Base-by-base conservation (phyloP, 1,140 invertebrate species). In the Planococcus citri region DNA sequence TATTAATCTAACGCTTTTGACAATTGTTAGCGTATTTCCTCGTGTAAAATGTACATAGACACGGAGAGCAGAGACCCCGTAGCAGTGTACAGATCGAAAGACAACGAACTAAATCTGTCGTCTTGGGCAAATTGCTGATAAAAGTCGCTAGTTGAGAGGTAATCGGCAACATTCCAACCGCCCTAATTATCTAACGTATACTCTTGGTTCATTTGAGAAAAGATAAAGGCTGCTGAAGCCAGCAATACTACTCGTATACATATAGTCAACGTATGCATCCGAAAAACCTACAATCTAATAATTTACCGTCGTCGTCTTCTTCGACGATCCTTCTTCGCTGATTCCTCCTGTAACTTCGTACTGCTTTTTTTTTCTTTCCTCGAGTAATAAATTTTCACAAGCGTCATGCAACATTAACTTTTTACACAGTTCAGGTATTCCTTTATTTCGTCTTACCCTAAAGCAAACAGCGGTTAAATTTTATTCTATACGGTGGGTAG, bases 121-220 rank as follows among this genome's bases (percentile, higher is more conserved):
- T 64, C 60, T 64, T 64, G 25, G 60, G 60, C 60, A 64, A 64
- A 64, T 64, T 64, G 60, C 22, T 64, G 60, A 64, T 64, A 64
- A 64, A 64, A 64, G 60, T 64, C 51, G 60, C 21, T 9, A 20
- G 41, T 17, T 51, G 10, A 25, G 10, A 22, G 22, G 60, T 25
- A 25, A 64, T 64, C 60, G 60, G 60, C 60, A 64, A 25, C 60
- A 64, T 64, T 64, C 60, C 60, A 64, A 64, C 60, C 10, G 60
- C 60, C 60, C 60, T 64, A 64, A 64, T 64, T 64, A 64, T 25
- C 60, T 14, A 14, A 22, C 60, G 60, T 64, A 12, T 64, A 64
- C 21, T 58, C 51, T n/a, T n/a, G 17, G 3, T 58, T 22, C 22
- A 64, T 22, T 64, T 64, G 21, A 8, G 57, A 64, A 51, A 51